Evolutionary conservation across 2,797 vertebrate species (phyloP).

Genomic region (Melanotaenia nigrans): DNA sequence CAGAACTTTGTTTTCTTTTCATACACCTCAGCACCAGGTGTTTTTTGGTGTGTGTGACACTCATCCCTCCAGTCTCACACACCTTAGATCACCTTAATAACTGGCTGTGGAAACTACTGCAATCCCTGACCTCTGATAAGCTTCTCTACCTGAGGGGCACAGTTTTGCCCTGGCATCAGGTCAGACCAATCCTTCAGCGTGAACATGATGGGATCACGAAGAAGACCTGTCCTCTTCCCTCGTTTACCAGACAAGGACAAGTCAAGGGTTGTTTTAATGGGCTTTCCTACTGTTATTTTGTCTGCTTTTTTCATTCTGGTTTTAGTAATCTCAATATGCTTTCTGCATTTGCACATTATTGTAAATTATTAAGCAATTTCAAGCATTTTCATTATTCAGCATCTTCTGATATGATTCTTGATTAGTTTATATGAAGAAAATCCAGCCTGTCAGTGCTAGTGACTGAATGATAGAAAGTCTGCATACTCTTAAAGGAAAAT

Average conservation of each 20-base stretch:
- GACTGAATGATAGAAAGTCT: conserved; percentile 19
- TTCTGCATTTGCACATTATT: conserved; percentile 59
- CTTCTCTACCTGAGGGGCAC: conserved; percentile 42
- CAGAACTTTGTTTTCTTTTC: conserved; percentile 8
- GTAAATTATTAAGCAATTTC: conserved; percentile 55
- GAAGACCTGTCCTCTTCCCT: conserved; percentile 31
- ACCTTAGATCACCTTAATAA: conserved; percentile 76
- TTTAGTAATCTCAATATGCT: conserved; percentile 54
- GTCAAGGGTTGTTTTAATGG: conserved; percentile 48
- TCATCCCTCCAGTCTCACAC: conserved; percentile 53
- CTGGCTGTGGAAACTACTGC: conserved; percentile 60
- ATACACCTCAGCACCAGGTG: conserved; percentile 69
- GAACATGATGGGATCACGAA: conserved; percentile 27
- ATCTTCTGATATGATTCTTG: conserved; percentile 7
- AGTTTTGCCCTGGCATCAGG: conserved; percentile 44
- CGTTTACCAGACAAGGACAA: conserved; percentile 49
- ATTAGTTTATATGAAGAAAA: neutral
- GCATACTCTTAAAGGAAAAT: conserved; percentile 9
- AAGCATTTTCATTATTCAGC: conserved; percentile 25
- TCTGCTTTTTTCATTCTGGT: conserved; percentile 58
- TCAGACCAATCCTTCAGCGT: conserved; percentile 51
- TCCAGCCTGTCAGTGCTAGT: conserved; percentile 10
- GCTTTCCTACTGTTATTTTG: conserved; percentile 52
- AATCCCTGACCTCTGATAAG: conserved; percentile 67
- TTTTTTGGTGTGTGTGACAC: conserved; percentile 73